Evolutionary conservation across 2,113 vertebrate species (phyloP).

Genomic region (Ptilonorhynchus violaceus): DNA sequence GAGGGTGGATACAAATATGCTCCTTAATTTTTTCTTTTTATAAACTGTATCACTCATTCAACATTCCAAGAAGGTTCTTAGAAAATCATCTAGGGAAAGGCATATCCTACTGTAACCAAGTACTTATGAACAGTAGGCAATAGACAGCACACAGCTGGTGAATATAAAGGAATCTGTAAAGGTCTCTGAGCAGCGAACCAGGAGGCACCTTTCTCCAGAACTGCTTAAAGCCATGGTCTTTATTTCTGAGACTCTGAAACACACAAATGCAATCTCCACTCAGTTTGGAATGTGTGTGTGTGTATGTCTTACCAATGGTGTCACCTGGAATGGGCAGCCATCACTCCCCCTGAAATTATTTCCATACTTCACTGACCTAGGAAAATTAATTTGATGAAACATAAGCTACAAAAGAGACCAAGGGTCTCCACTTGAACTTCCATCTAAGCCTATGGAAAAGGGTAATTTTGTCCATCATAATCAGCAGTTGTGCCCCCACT

Average conservation of each 20-base stretch:
- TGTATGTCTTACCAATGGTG: not conserved
- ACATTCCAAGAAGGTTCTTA: not conserved
- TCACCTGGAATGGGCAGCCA: not conserved
- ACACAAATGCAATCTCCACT: not conserved
- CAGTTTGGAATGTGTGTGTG: not conserved
- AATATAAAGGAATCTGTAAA: not conserved
- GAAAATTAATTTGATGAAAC: not conserved
- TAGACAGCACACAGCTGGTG: not conserved
- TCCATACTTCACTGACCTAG: not conserved
- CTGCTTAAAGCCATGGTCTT: not conserved
- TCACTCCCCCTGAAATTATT: not conserved
- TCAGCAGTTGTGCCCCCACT: not conserved
- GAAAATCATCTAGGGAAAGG: not conserved
- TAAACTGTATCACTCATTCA: not conserved
- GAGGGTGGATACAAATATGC: fast-evolving
- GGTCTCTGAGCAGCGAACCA: not conserved
- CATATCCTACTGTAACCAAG: not conserved
- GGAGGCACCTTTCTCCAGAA: not conserved
- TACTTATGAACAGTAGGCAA: not conserved
- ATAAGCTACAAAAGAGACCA: not conserved
- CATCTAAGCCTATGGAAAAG: not conserved
- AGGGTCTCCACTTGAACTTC: not conserved
- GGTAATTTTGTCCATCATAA: not conserved
- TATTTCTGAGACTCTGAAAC: not conserved
- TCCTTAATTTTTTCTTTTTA: not conserved